phyloP scores from a whole-genome alignment of 2,888 invertebrate genomes.

The Acanthosoma haemorrhoidale region DNA sequence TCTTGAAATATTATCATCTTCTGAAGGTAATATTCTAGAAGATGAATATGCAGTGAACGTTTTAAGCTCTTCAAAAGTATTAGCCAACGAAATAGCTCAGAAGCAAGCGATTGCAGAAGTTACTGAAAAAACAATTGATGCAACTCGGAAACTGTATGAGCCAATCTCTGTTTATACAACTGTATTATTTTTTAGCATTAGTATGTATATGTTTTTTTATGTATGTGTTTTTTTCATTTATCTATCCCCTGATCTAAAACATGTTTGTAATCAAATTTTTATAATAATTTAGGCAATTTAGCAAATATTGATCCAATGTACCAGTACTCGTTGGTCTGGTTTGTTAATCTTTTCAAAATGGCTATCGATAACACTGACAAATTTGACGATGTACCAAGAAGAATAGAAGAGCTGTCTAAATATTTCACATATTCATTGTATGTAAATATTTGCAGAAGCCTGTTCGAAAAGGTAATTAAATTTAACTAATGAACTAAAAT shows the following conservation, averaged over 20 bases:
- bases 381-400: constrained; percentile 69
- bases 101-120: constrained; percentile 85
- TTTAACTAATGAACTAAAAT: background rate
- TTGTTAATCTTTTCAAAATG: constrained; percentile 78
- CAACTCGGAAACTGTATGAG: constrained; percentile 76
- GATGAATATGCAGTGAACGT: constrained; percentile 88
- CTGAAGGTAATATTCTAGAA: constrained; percentile 76
- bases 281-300: constrained; percentile 59
- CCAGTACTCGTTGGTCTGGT: constrained; percentile 92
- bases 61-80: constrained; percentile 80
- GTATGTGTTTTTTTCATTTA: background rate
- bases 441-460: constrained; percentile 83
- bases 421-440: constrained; percentile 87
- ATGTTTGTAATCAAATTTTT: background rate
- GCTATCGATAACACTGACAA: constrained; percentile 83
- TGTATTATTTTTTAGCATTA: constrained; percentile 84
- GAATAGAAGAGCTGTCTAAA: constrained; percentile 67
- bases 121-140: constrained; percentile 85
- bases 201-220: constrained; percentile 48
- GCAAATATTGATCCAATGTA: constrained; percentile 96
- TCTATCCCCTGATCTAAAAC: too few relatives aligned
- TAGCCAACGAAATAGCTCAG: constrained; percentile 84
- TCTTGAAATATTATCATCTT: constrained; percentile 65
- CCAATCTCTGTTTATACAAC: constrained; percentile 86
- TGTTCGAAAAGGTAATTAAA: constrained; percentile 76